A percentile compares a stretch with the other conserved stretches of the same genome.
phyloP scores from a whole-genome alignment of 2,113 vertebrate species.

The Shinisaurus crocodilurus region DNA sequence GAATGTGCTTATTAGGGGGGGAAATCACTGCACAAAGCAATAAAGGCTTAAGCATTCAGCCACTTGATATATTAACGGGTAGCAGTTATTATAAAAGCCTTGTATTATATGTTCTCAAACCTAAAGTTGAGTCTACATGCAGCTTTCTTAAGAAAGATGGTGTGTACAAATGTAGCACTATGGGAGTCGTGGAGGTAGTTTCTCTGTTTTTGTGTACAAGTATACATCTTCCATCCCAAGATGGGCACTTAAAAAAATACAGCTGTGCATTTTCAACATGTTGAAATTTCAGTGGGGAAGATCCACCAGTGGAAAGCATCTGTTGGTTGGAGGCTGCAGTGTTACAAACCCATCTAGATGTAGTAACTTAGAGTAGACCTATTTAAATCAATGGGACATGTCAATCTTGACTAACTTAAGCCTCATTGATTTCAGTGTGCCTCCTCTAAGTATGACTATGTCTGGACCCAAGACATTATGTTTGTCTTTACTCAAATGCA shows the following conservation, averaged over 20 bases:
- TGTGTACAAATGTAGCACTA: not conserved
- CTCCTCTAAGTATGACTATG: not conserved
- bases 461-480: not conserved
- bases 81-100: slow-evolving; percentile 50
- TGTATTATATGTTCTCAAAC: slow-evolving; percentile 29
- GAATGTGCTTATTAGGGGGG: slow-evolving; percentile 77
- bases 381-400: not conserved
- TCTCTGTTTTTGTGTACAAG: not conserved
- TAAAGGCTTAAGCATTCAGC: slow-evolving; percentile 65
- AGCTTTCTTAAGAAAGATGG: slow-evolving; percentile 4
- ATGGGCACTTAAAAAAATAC: not conserved
- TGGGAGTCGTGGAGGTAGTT: not conserved
- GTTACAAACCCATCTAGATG: not conserved
- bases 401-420: not conserved
- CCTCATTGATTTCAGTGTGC: not conserved
- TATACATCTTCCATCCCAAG: not conserved
- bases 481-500: slow-evolving; percentile 15
- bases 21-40: slow-evolving; percentile 60
- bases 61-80: slow-evolving; percentile 54
- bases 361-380: not conserved
- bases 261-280: not conserved
- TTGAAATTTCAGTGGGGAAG: not conserved
- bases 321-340: not conserved
- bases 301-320: not conserved
- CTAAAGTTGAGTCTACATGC: slow-evolving; percentile 53